Base-by-base conservation (phyloP, 2,797 vertebrate genomes). In the Zenarchopterus dispar region DNA sequence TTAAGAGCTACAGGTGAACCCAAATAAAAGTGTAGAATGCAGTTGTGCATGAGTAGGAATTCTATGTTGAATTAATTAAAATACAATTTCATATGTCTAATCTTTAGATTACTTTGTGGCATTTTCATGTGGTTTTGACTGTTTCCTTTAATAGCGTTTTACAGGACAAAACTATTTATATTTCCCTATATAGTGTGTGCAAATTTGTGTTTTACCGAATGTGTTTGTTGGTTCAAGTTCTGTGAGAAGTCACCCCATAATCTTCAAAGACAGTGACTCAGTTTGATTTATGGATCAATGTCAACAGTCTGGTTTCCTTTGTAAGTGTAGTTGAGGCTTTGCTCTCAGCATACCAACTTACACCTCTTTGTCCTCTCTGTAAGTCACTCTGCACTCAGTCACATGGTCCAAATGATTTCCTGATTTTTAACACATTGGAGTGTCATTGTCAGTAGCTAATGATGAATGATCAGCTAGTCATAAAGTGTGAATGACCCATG, bases 271-370 rank as follows among this genome's bases (percentile, higher is more conserved):
- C 52, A 66, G 55, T 73, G 62, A 71, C 78, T 67, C 65, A 5
- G 13, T 86, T 82, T 84, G 82, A 89, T 90, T 85, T 85, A 90
- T 89, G 77, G 83, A 86, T 82, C 61, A 75, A 78, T 87, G 88
- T 88, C 77, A 84, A 79, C 62, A 75, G 78, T 77, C 67, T 81
- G 63, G 78, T 84, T 78, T 53, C 21, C 36, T 85, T 80, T 83
- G 70, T 88, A 43, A 56, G 8, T 56, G 52, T 61, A 46, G 68
- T 82, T 74, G 56, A 39, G 26, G 44, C 72, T 77, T 71, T 81
- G 80, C 82, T 75, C 46, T 17, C 65, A 77, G 91, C 77, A 91
- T 90, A 89, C 87, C 77, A 91, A 90, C 73, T 88, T 81, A 75
- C 75, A 57, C 46, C 28, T 71, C 72, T 88, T 90, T 89, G 84